Conservation (phyloP, 2,113 vertebrate genomes). For the Lepidothrix coronata region DNA sequence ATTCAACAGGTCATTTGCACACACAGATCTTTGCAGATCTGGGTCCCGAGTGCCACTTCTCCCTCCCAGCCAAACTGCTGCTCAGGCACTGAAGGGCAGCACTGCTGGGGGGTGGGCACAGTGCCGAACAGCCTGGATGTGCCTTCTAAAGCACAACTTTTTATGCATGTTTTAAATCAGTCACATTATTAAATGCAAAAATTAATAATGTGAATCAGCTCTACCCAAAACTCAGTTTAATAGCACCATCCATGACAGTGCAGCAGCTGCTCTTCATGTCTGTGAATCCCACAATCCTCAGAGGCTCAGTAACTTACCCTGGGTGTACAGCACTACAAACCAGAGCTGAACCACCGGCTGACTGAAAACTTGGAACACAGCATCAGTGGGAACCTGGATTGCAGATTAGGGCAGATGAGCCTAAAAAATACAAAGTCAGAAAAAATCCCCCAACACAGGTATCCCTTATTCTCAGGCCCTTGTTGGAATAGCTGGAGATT, state of each 20-base stretch:
- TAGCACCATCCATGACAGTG: background rate
- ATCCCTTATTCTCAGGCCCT: background rate
- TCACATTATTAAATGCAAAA: background rate
- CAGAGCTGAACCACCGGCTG: background rate
- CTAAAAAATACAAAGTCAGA: background rate
- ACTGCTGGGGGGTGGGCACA: background rate
- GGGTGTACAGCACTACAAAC: too few species aligned
- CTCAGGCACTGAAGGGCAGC: background rate
- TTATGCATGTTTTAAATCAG: background rate
- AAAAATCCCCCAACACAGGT: background rate
- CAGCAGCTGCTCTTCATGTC: fast-evolving
- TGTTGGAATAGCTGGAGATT: background rate
- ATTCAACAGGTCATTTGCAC: background rate
- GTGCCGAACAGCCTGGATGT: background rate
- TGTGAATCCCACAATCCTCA: background rate
- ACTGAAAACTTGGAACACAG: background rate
- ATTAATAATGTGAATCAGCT: background rate
- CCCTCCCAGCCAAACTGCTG: background rate
- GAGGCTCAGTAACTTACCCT: fast-evolving
- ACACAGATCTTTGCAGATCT: background rate
- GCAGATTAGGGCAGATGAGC: background rate
- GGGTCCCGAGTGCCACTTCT: background rate
- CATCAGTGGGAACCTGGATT: background rate
- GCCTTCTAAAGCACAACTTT: background rate
- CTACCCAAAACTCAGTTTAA: background rate